Evolutionary conservation across 2,797 vertebrate genomes (phyloP).

Genomic region (Molossus molossus): DNA sequence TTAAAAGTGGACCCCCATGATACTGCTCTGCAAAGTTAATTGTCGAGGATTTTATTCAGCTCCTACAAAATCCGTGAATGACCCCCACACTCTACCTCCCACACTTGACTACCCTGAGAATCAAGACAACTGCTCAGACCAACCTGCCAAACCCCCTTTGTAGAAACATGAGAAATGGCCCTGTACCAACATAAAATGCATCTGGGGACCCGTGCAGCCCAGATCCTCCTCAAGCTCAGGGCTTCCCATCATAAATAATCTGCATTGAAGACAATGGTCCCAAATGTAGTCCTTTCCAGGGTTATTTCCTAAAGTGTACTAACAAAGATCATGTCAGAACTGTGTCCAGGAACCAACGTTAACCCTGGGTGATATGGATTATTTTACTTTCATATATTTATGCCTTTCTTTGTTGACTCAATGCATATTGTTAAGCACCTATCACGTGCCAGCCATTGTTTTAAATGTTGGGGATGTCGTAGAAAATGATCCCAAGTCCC

Average conservation of each 20-base stretch:
- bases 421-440: background rate
- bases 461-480: background rate
- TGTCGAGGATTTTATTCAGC: background rate
- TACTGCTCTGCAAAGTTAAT: background rate
- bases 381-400: background rate
- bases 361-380: background rate
- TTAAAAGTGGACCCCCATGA: background rate
- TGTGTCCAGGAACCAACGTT: background rate
- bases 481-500: background rate
- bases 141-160: background rate
- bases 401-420: background rate
- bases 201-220: background rate
- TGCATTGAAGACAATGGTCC: background rate
- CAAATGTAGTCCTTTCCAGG: background rate
- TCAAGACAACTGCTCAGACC: background rate
- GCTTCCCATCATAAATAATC: constrained; percentile 7
- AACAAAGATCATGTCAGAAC: constrained; percentile 21
- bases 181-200: background rate
- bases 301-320: background rate
- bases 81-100: background rate
- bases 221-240: background rate
- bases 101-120: background rate
- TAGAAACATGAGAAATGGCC: background rate
- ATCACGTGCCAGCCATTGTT: background rate
- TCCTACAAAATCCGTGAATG: background rate